Percentiles rank a stretch among this genome's conserved stretches.
phyloP scores from a whole-genome alignment of 2,888 invertebrate species.

The Anticlea derivata region DNA sequence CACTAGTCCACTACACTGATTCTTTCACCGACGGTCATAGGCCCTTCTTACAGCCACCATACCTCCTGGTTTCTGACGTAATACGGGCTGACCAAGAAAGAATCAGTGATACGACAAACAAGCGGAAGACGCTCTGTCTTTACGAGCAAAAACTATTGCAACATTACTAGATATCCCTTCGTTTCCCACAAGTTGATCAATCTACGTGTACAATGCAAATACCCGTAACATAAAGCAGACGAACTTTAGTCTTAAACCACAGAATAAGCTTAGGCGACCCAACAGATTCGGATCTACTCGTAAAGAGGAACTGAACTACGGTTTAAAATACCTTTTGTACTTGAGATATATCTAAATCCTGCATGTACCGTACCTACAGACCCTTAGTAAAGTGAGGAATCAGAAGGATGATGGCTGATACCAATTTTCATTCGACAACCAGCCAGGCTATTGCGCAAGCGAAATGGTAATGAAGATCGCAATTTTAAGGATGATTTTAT shows the following conservation, averaged over 20 bases:
- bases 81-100: no score
- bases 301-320: constrained; percentile 9
- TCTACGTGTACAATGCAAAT: constrained; percentile 3
- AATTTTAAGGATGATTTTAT: no score
- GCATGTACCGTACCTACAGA: background rate
- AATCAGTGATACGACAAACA: no score
- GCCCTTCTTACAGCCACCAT: no score
- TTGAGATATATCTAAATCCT: constrained; percentile 10
- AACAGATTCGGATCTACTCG: constrained; percentile 13
- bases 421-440: no score
- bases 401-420: no score
- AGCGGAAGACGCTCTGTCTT: no score
- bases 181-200: constrained; percentile 11
- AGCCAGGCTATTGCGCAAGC: no score
- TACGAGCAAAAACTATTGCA: background rate
- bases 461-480: no score
- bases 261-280: constrained; percentile 2
- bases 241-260: constrained; percentile 14
- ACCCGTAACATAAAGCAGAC: constrained; percentile 16
- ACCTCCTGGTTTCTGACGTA: no score
- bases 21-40: no score
- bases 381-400: background rate
- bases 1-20: no score
- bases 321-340: constrained; percentile 12
- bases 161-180: background rate